Evolutionary conservation across 2,113 vertebrate species (phyloP).

Genomic region (Brevimyrus niger): DNA sequence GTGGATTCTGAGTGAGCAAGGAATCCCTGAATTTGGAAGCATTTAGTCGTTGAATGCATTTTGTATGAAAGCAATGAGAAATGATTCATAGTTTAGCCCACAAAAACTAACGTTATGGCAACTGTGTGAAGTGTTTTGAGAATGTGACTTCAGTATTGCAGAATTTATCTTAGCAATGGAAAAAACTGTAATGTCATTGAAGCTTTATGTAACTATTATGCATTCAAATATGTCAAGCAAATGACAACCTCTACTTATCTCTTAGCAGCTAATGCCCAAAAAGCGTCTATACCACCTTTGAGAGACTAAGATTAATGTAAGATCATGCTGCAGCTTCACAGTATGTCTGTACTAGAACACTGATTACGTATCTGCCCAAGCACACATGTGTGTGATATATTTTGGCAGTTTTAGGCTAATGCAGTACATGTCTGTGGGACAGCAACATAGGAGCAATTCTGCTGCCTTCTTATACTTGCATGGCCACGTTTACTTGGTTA

Average conservation of each 20-base stretch:
- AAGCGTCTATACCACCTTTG: not conserved
- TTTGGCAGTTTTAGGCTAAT: not conserved
- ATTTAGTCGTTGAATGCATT: no score
- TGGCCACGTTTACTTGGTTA: not conserved
- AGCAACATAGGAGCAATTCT: not conserved
- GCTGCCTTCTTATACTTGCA: not conserved
- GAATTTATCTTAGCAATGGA: no score
- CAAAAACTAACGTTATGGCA: no score
- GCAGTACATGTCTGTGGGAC: not conserved
- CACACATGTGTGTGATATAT: not conserved
- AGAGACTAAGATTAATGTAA: not conserved
- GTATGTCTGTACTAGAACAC: not conserved
- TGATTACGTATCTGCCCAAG: not conserved
- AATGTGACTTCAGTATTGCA: no score
- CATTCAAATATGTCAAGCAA: not conserved
- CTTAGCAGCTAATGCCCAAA: not conserved
- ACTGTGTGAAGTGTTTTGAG: no score
- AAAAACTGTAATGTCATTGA: not conserved
- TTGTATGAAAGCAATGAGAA: no score
- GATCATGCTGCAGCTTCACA: not conserved
- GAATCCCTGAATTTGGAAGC: no score
- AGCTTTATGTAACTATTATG: not conserved
- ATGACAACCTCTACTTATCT: not conserved
- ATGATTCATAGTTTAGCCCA: no score
- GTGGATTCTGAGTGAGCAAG: not conserved